These are phyloP conservation scores for Fabriciana adippe DNA, from an alignment of 2,888 invertebrate species.

Conservation along the genomic window DNA sequence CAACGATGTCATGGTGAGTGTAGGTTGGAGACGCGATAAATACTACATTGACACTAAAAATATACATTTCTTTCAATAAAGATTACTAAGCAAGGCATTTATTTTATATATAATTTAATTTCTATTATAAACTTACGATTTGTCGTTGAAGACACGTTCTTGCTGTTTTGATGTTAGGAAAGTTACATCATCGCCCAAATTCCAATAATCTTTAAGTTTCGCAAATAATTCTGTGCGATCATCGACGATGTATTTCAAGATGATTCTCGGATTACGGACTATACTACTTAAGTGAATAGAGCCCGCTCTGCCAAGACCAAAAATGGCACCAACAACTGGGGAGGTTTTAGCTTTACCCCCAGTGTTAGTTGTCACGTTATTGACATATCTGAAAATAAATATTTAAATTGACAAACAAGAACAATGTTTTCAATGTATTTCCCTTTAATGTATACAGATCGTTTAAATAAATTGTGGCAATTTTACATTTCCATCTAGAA, in stretches of 20 bases:
- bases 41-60: slow-evolving; percentile 72
- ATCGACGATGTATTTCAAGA: slow-evolving; percentile 82
- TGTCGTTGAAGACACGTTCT: slow-evolving; percentile 76
- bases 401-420: too few species aligned
- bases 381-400: slow-evolving; percentile 58
- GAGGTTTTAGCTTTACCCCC: slow-evolving; percentile 43
- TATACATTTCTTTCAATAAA: background rate
- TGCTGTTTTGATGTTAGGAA: slow-evolving; percentile 76
- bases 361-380: slow-evolving; percentile 59
- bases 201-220: slow-evolving; percentile 76
- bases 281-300: slow-evolving; percentile 82
- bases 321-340: slow-evolving; percentile 76
- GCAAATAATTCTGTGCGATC: slow-evolving; percentile 69
- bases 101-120: background rate
- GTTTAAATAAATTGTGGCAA: too few species aligned
- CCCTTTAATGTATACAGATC: too few species aligned
- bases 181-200: slow-evolving; percentile 64
- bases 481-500: too few species aligned
- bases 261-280: slow-evolving; percentile 69
- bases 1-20: slow-evolving; percentile 82
- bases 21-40: slow-evolving; percentile 83
- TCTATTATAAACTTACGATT: slow-evolving; percentile 61
- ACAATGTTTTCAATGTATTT: too few species aligned
- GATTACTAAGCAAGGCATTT: background rate
- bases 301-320: slow-evolving; percentile 84